Percentiles rank a stretch among this genome's conserved stretches.
Conservation (phyloP, 2,113 vertebrate genomes). For the Salvelinus fontinalis region DNA sequence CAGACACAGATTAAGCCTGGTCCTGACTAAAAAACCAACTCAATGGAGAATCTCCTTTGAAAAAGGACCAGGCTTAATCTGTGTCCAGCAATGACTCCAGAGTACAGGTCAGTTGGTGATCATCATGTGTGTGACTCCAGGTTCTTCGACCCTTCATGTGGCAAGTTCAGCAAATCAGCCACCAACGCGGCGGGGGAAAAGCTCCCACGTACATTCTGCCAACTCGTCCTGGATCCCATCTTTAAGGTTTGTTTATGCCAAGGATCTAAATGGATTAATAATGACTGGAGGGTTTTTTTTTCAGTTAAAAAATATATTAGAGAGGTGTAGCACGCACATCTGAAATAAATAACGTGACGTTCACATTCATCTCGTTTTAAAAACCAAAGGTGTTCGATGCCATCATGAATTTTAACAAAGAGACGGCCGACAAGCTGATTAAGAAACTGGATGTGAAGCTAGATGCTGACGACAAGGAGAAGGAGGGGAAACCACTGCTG, state of each 20-base stretch:
- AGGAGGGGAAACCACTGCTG: conserved; percentile 67
- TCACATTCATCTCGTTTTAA: neutral
- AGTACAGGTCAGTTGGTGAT: neutral
- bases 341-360: neutral
- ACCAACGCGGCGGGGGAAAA: conserved; percentile 60
- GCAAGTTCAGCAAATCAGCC: conserved; percentile 67
- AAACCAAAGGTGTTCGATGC: conserved; percentile 66
- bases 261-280: neutral
- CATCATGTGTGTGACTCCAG: conserved; percentile 14
- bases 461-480: conserved; percentile 60
- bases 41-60: neutral
- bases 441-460: conserved; percentile 68
- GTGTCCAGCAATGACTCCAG: neutral
- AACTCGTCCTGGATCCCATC: conserved; percentile 57
- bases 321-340: neutral
- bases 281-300: neutral
- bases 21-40: neutral
- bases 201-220: conserved; percentile 65
- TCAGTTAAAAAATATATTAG: neutral
- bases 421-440: conserved; percentile 65
- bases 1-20: neutral
- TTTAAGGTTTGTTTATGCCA: conserved; percentile 53
- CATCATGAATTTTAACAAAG: conserved; percentile 73
- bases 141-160: conserved; percentile 62
- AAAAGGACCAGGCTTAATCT: too few relatives aligned